Evolutionary conservation across 2,888 invertebrate genomes (phyloP).

Genomic region (Tinea trinotella): DNA sequence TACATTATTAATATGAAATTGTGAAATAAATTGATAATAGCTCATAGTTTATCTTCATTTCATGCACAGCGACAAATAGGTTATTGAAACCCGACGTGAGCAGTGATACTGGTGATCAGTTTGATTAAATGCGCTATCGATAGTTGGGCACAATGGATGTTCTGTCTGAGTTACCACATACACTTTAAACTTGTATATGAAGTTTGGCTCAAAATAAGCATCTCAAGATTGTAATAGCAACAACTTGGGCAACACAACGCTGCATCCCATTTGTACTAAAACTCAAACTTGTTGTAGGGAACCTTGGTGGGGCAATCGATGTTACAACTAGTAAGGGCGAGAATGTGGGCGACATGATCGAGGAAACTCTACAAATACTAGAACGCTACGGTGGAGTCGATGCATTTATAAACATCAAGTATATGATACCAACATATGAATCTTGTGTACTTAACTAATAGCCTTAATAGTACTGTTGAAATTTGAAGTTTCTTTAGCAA

Average conservation of each 20-base stretch:
- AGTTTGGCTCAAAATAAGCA: slow-evolving; percentile 5
- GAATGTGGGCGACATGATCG: slow-evolving; percentile 91
- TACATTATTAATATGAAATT: too few relatives aligned
- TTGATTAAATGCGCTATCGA: too few relatives aligned
- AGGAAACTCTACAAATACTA: slow-evolving; percentile 92
- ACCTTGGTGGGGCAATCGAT: slow-evolving; percentile 91
- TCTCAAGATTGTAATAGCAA: slow-evolving; percentile 12
- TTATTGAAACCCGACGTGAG: background rate
- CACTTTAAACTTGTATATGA: background rate
- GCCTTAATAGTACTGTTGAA: background rate
- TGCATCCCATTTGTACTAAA: background rate
- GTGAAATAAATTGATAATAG: too few relatives aligned
- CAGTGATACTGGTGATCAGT: background rate
- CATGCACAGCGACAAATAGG: background rate
- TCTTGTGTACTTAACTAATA: slow-evolving; percentile 85
- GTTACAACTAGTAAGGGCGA: slow-evolving; percentile 89
- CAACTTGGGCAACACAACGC: background rate
- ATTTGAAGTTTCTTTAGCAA: background rate
- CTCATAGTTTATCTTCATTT: too few relatives aligned
- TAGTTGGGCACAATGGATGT: too few relatives aligned
- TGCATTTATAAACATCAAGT: slow-evolving; percentile 98
- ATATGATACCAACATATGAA: slow-evolving; percentile 97
- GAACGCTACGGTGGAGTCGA: slow-evolving; percentile 95
- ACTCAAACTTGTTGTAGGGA: slow-evolving; percentile 68
- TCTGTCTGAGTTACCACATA: background rate